Percentiles rank a stretch among this genome's conserved stretches.
Evolutionary conservation across 2,888 invertebrate species (phyloP).

Genomic region (Pristionchus japonicus): DNA sequence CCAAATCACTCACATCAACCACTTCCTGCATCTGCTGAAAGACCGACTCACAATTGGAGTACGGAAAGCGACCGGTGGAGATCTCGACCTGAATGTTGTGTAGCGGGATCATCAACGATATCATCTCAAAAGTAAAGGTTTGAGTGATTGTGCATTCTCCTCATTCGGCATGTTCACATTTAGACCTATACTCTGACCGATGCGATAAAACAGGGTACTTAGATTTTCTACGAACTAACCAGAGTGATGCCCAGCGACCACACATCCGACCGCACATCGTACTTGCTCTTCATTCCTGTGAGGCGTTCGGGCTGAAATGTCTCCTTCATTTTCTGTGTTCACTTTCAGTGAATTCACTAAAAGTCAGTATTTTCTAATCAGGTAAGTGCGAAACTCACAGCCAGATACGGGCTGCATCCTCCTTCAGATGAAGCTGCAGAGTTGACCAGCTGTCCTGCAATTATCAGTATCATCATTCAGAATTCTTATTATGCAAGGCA

Average conservation of each 20-base stretch:
- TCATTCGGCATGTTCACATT: too few species aligned
- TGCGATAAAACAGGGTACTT: too few species aligned
- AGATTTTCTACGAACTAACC: constrained; percentile 74
- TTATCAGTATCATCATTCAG: too few species aligned
- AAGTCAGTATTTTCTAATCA: too few species aligned
- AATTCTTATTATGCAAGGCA: too few species aligned
- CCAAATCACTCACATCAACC: constrained; percentile 31
- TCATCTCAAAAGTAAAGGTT: too few species aligned
- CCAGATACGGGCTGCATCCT: constrained; percentile 98
- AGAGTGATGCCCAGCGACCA: constrained; percentile 79
- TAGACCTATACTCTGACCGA: too few species aligned
- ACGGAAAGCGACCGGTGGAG: constrained; percentile 95
- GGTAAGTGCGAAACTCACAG: too few species aligned
- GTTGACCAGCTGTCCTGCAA: background rate
- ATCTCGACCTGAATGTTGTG: constrained; percentile 89
- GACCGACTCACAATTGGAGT: constrained; percentile 91
- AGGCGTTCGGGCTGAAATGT: constrained; percentile 78
- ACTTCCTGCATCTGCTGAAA: constrained; percentile 78
- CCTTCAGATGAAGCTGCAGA: constrained; percentile 96
- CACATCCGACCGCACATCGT: constrained; percentile 79
- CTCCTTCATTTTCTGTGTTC: too few species aligned
- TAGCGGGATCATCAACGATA: too few species aligned
- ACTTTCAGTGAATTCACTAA: background rate
- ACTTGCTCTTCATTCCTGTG: constrained; percentile 68
- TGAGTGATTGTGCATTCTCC: too few species aligned